Evolutionary conservation across 2,888 invertebrate species (phyloP).

Genomic region (Drosophila formosana): DNA sequence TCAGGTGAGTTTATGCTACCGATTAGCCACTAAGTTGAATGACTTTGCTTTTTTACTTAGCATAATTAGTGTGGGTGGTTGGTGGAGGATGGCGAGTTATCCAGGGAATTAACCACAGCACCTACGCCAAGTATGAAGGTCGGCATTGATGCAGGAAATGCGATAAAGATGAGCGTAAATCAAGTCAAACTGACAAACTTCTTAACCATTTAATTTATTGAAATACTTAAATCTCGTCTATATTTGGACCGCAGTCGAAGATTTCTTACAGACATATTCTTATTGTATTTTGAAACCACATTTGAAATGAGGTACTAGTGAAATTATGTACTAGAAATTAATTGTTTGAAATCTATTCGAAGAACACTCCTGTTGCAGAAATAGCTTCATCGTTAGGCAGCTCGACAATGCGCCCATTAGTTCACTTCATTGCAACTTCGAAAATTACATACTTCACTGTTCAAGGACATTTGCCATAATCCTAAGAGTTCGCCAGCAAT

Average conservation of each 20-base stretch:
- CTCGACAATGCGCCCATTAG: background rate
- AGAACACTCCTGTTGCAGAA: background rate
- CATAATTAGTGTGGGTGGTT: conserved; percentile 3
- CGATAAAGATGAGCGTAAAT: background rate
- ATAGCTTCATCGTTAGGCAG: background rate
- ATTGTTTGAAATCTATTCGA: no score
- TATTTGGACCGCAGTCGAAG: background rate
- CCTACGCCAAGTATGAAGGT: background rate
- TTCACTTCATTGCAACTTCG: conserved; percentile 6
- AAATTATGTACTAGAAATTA: no score
- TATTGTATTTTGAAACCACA: no score
- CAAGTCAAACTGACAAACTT: background rate
- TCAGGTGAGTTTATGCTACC: conserved; percentile 7
- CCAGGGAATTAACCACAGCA: background rate
- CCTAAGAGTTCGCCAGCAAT: conserved; percentile 14
- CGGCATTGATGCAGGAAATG: background rate
- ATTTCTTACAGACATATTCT: background rate
- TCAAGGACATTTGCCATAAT: conserved; percentile 29
- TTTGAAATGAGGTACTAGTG: no score
- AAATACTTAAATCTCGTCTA: background rate
- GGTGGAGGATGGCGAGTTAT: background rate
- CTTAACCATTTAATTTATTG: background rate
- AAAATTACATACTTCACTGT: conserved; percentile 5
- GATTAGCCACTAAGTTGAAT: conserved; percentile 21
- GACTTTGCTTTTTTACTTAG: conserved; percentile 14